Evolutionary conservation across 2,888 invertebrate genomes (phyloP).

Genomic region (Xiphydria camelus): DNA sequence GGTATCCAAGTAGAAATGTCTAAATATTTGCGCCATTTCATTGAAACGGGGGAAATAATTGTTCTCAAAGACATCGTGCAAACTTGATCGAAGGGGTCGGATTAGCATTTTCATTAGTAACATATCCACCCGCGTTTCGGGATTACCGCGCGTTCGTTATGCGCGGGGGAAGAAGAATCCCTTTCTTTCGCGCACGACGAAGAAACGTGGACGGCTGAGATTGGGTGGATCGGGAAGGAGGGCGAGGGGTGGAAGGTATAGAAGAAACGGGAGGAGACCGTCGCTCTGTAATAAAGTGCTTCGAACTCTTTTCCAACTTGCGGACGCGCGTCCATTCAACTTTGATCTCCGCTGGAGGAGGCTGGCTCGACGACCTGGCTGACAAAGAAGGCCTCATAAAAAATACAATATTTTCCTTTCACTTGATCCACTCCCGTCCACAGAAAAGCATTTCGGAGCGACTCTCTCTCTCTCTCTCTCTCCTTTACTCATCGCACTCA

Average conservation of each 20-base stretch:
- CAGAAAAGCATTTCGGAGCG: background rate
- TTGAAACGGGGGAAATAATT: too few species aligned
- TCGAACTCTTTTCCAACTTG: slow-evolving; percentile 15
- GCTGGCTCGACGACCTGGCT: background rate
- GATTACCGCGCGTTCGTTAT: background rate
- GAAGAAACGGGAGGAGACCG: too few species aligned
- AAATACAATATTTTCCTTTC: slow-evolving; percentile 23
- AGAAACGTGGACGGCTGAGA: too few species aligned
- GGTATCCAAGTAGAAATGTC: too few species aligned
- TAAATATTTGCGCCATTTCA: too few species aligned
- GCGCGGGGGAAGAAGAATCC: too few species aligned
- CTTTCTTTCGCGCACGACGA: too few species aligned
- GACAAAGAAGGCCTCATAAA: slow-evolving; percentile 15
- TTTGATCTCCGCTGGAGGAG: slow-evolving; percentile 7
- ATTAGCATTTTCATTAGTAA: slow-evolving; percentile 7
- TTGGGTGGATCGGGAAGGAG: background rate
- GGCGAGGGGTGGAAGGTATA: background rate
- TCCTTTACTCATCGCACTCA: too few species aligned
- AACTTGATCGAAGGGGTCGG: background rate
- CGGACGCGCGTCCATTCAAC: slow-evolving; percentile 12
- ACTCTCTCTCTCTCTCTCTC: too few species aligned
- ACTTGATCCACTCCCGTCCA: slow-evolving; percentile 14
- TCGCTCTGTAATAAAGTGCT: slow-evolving; percentile 13
- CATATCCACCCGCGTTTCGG: background rate
- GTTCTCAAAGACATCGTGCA: too few species aligned